These are phyloP conservation scores for Ephestia elutella DNA, from an alignment of 1,140 invertebrate species.

Conservation along the genomic window DNA sequence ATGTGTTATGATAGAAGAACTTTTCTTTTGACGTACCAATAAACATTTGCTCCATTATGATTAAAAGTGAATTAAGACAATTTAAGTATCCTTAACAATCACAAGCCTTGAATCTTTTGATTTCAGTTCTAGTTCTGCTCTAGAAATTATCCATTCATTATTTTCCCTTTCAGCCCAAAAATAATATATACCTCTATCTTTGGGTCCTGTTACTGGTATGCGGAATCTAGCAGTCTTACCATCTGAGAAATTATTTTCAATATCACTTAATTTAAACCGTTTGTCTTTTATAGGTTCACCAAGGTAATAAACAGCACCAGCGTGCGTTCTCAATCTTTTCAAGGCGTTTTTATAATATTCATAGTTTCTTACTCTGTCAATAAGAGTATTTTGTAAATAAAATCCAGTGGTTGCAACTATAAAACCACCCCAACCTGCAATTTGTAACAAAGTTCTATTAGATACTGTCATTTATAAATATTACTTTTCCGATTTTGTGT, in stretches of 20 bases:
- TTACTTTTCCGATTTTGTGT: neutral
- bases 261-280: constrained; percentile 75
- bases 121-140: constrained; percentile 74
- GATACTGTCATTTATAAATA: constrained; percentile 37
- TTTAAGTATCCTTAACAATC: constrained; percentile 41
- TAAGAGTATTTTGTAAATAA: constrained; percentile 50
- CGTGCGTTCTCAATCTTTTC: constrained; percentile 70
- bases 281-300: constrained; percentile 80
- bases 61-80: neutral
- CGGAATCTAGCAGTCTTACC: constrained; percentile 74
- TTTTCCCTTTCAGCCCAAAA: constrained; percentile 72
- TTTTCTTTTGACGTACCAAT: constrained; percentile 66
- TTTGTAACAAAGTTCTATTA: constrained; percentile 48
- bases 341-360: constrained; percentile 77
- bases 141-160: constrained; percentile 66
- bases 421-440: constrained; percentile 58
- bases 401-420: constrained; percentile 52
- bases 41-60: constrained; percentile 30
- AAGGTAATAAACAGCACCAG: constrained; percentile 74
- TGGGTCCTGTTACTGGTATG: constrained; percentile 76
- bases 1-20: constrained; percentile 73
- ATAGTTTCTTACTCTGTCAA: constrained; percentile 41
- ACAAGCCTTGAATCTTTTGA: constrained; percentile 70
- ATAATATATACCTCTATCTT: constrained; percentile 75
- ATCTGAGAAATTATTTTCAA: constrained; percentile 73